phyloP scores from a whole-genome alignment of 2,888 invertebrate genomes.

The Ectemnius continuus region DNA sequence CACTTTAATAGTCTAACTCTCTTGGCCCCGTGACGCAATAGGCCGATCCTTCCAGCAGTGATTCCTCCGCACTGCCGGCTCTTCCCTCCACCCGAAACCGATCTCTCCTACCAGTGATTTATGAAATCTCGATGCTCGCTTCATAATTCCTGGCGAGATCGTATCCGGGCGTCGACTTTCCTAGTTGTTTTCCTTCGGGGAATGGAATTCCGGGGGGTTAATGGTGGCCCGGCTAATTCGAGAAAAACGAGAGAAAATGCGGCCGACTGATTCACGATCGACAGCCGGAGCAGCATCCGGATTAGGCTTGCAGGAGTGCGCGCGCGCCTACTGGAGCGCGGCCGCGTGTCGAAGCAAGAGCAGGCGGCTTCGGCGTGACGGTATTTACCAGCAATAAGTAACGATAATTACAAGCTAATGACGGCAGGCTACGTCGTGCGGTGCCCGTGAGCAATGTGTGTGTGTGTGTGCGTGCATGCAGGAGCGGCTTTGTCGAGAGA shows the following conservation, averaged over 20 bases:
- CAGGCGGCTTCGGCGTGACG: slow-evolving; percentile 21
- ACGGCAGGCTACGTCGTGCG: slow-evolving; percentile 41
- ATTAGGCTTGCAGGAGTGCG: neutral
- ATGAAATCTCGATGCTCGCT: too few species aligned
- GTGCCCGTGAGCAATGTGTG: slow-evolving; percentile 26
- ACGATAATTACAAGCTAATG: slow-evolving; percentile 77
- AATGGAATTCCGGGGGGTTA: slow-evolving; percentile 4
- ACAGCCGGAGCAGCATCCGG: neutral
- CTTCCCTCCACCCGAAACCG: too few species aligned
- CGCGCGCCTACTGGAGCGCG: too few species aligned
- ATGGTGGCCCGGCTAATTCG: neutral
- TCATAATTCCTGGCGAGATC: too few species aligned
- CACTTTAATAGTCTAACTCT: slow-evolving; percentile 2
- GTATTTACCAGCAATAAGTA: slow-evolving; percentile 73
- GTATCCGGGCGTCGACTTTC: too few species aligned
- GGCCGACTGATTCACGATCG: slow-evolving; percentile 42
- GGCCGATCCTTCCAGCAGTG: neutral
- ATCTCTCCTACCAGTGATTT: too few species aligned
- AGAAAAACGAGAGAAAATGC: slow-evolving; percentile 38
- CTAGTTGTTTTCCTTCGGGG: neutral
- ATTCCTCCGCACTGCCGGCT: neutral
- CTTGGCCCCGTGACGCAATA: neutral
- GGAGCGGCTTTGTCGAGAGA: slow-evolving; percentile 6
- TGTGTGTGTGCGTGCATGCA: slow-evolving; percentile 33
- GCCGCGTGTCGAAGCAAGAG: slow-evolving; percentile 30